These are phyloP conservation scores for Apistogramma diplotaenia DNA, from an alignment of 2,113 vertebrate genomes.

Conservation along the genomic window DNA sequence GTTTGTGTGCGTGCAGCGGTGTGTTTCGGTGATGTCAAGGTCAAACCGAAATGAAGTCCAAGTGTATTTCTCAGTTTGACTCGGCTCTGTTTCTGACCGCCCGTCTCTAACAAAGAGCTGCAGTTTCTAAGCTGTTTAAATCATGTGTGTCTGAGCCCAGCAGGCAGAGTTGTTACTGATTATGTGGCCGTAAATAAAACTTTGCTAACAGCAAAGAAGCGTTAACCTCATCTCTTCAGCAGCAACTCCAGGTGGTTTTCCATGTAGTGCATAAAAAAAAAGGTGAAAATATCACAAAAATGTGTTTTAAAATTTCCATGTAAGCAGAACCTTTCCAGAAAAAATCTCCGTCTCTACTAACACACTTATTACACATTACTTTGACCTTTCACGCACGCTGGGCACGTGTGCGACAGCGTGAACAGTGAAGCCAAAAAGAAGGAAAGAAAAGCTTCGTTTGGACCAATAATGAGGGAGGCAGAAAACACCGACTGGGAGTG, in stretches of 20 bases:
- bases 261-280: neutral
- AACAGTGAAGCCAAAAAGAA: neutral
- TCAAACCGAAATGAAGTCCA: slow-evolving; percentile 18
- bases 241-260: neutral
- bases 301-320: too few species aligned
- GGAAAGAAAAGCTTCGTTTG: too few species aligned
- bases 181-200: neutral
- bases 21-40: slow-evolving; percentile 18
- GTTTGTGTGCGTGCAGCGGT: neutral
- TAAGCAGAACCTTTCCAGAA: too few species aligned
- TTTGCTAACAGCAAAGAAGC: neutral
- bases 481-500: too few species aligned
- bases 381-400: neutral
- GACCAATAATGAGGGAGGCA: too few species aligned
- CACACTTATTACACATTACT: neutral
- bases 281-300: too few species aligned
- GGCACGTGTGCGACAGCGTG: neutral
- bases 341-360: too few species aligned
- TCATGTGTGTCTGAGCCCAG: slow-evolving; percentile 4
- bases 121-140: slow-evolving; percentile 4
- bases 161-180: neutral
- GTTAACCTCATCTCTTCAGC: neutral
- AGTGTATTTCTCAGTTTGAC: neutral
- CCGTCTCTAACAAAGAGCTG: neutral
- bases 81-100: neutral